Evolutionary conservation across 30 jellyfish, hydroid and myxozoan species (phyloP), one percentile per base, ranked within the genome.

Genomic region (Catostylus mosaicus): DNA sequence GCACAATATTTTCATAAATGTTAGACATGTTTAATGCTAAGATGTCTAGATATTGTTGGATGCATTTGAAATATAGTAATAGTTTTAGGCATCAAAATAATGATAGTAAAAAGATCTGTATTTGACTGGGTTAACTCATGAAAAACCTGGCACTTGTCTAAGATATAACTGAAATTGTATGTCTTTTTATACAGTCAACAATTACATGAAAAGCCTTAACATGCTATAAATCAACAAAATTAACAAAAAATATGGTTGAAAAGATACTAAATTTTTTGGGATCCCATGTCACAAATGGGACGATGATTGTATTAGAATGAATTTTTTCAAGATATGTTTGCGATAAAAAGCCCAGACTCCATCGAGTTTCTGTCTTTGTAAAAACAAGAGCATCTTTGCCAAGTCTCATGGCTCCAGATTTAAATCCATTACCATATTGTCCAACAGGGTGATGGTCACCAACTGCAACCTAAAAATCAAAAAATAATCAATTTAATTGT

Each of bases 391-490:
- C 97, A 94, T 94, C 99, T 69, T 83, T 94, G 50, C 99, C 99
- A 36, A 94, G 97, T 56, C 99, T 77, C 99, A 94, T 94, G 11
- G 99, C 88, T 8, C 99, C 99, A 4, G 99, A 94, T 66, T 94
- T 94, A 85, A 94, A 94, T 22, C 99, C 99, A 78, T 94, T 94
- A 0, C 99, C 99, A 80, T 94, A 94, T 43, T 94, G 99, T 14
- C 99, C 99, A 35, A 94, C 99, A 27, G 99, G 99, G 73, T 80
- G 91, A 43, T 94, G 99, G 29, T 95, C 97, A 32, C 84, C 83
- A 34, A 83, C 81, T 3, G 99, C 95, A 34, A 82, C 94, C 99
- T 94, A 52, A 20, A 23, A 57, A 37, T 16, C 54, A 48, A 36
- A 3, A 24, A 6, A 10, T 30, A 67, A 27, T 36, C 34, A 8